Percentiles rank a stretch among this genome's conserved stretches.
Conservation (phyloP, 2,888 invertebrate species). For the Drosophila parthenogenetica region DNA sequence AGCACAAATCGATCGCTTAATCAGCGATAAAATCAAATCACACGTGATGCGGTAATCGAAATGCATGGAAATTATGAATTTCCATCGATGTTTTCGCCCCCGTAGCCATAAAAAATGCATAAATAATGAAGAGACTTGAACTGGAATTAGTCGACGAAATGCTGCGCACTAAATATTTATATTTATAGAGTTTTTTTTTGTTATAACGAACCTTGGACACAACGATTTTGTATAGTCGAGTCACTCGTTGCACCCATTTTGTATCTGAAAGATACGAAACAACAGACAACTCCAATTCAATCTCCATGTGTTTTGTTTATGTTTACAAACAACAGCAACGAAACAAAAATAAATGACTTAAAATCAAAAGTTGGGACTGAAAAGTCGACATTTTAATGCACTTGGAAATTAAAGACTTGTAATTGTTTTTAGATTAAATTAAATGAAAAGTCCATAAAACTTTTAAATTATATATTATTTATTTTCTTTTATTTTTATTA, state of each 20-base stretch:
- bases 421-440: background rate
- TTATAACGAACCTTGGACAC: constrained; percentile 58
- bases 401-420: background rate
- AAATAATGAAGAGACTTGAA: constrained; percentile 6
- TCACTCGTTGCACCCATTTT: constrained; percentile 25
- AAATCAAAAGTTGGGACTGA: background rate
- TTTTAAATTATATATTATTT: no score
- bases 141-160: constrained; percentile 18
- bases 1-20: constrained; percentile 14
- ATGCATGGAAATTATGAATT: constrained; percentile 29
- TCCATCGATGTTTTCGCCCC: constrained; percentile 28
- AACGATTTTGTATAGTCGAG: constrained; percentile 24
- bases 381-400: background rate
- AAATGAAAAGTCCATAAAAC: no score
- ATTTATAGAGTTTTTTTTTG: constrained; percentile 27
- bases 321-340: constrained; percentile 57
- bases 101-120: constrained; percentile 13
- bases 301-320: constrained; percentile 54
- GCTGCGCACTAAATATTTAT: constrained; percentile 4
- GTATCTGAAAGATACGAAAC: constrained; percentile 5
- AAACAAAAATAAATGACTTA: constrained; percentile 19
- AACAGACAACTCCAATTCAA: constrained; percentile 20
- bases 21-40: constrained; percentile 16
- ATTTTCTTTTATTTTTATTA: no score
- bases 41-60: constrained; percentile 15